These are phyloP conservation scores for Diacarnus erythraeanus DNA, from an alignment of 37 sponge, comb jelly and placozoan species.

Conservation along the genomic window DNA sequence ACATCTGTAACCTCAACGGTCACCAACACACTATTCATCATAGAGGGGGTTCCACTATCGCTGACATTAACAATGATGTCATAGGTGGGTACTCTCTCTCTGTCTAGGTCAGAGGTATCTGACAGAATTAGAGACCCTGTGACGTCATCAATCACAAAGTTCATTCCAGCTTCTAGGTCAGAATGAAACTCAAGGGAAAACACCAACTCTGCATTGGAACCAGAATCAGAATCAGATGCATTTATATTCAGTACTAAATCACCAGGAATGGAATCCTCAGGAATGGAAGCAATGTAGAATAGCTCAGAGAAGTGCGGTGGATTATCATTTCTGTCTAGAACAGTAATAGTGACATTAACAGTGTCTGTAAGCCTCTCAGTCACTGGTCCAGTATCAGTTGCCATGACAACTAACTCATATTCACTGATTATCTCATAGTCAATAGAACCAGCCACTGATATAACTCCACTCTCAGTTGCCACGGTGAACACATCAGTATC, in stretches of 20 bases:
- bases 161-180: neutral
- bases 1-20: conserved; percentile 46
- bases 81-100: conserved; percentile 29
- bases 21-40: conserved; percentile 25
- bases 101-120: conserved; percentile 28
- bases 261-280: conserved; percentile 39
- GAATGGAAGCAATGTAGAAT: conserved; percentile 15
- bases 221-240: conserved; percentile 67
- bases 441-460: conserved; percentile 28
- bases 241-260: conserved; percentile 22
- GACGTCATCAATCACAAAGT: conserved; percentile 43
- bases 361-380: conserved; percentile 16
- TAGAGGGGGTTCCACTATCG: conserved; percentile 57
- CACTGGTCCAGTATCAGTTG: conserved; percentile 46
- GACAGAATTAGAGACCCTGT: conserved; percentile 40
- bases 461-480: conserved; percentile 29
- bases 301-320: conserved; percentile 31
- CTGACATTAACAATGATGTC: conserved; percentile 38
- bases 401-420: conserved; percentile 43
- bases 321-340: conserved; percentile 57
- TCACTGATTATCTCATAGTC: conserved; percentile 40
- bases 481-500: conserved; percentile 21
- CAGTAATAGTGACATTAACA: conserved; percentile 35
- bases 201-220: conserved; percentile 49
- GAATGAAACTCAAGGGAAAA: conserved; percentile 37